Evolutionary conservation across 2,113 vertebrate genomes (phyloP), one percentile per base, ranked within the genome.

Genomic region (Desmodus rotundus): DNA sequence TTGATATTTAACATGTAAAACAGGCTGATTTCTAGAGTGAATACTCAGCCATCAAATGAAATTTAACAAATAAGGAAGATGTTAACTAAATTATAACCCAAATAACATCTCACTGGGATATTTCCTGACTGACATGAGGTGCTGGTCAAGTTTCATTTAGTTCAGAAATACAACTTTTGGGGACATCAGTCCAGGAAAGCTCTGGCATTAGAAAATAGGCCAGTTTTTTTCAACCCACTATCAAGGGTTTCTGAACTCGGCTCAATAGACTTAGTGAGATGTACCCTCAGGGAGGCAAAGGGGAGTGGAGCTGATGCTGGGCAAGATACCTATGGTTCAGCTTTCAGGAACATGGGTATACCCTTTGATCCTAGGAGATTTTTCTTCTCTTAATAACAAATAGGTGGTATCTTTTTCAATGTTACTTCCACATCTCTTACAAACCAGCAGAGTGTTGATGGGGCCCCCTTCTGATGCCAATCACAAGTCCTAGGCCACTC

Each of bases 1-100:
- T 45, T 95, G 93, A 81, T 92, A 94, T 93, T 92, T 93, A 88
- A 88, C 68, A 96, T 91, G 54, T 63, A 74, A 61, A 95, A 82
- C 38, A 88, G 77, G 54, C 78, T 97, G 56, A 45, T 78, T 96
- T 96, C 58, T 87, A 87, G 41, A 95, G n/a, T 80, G 81, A 87
- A 54, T 67, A 86, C 24, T 56, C 20, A 84, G 52, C 76, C 45
- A 78, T 68, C 33, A 89, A 83, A 88, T 81, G 80, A 85, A 91
- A 93, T 70, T 70, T 76, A 67, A 88, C 43, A 97, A 92, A 93
- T 63, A 84, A 78, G 33, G 54, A 13, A 33, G 31, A 41, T 52
- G 58, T 38, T 89, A 90, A 41, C 0, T 33, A 77, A 77, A 73
- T 93, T 81, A 61, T 84, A 87, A 61, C 45, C 68, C 45, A 95